Base-by-base conservation (phyloP, 2,888 invertebrate genomes). In the Capitulum mitella region DNA sequence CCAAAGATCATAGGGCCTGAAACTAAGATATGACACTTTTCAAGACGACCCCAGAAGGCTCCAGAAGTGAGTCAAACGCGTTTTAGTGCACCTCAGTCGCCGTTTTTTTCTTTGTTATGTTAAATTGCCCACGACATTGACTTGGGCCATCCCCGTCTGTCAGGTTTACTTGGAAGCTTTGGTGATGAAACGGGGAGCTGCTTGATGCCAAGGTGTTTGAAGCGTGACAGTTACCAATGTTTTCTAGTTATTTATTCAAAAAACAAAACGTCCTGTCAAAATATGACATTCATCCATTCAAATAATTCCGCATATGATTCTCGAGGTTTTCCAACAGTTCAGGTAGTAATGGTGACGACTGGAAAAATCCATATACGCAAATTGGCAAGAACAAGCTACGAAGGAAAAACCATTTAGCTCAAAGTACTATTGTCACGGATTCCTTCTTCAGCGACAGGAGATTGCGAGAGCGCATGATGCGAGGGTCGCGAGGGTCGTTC, bases 351-450 rank as follows among this genome's bases (percentile, higher is more conserved):
- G 58, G 10, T n/a, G n/a, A 29, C 58, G 14, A 29, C 58, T 10
- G 58, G 29, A 58, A 40, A 70, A 70, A 22, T 29, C 26, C 37
- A 16, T 22, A 37, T 10, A 70, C 70, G 14, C 19, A n/a, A 64
- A 70, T 40, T 70, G 70, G 70, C 70, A 70, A 70, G 70, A 70
- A 70, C 26, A 40, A 37, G 40, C 70, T 40, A 26, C 40, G 26
- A 1, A 37, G 16, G 29, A 70, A 37, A 70, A 70, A 26, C 40
- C 10, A 40, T 40, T 26, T 14, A 40, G 70, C 40, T 6, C 1
- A 70, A 40, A 37, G 37, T 40, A 40, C 37, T 37, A 37, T 40
- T 70, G 40, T 70, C 40, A 40, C 64, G 70, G 8, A 70, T 22
- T 70, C 40, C 37, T 37, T 26, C 37, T 70, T 10, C 40, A 70